phyloP scores from a whole-genome alignment of 2,113 vertebrate species.

The Scolopax mira region DNA sequence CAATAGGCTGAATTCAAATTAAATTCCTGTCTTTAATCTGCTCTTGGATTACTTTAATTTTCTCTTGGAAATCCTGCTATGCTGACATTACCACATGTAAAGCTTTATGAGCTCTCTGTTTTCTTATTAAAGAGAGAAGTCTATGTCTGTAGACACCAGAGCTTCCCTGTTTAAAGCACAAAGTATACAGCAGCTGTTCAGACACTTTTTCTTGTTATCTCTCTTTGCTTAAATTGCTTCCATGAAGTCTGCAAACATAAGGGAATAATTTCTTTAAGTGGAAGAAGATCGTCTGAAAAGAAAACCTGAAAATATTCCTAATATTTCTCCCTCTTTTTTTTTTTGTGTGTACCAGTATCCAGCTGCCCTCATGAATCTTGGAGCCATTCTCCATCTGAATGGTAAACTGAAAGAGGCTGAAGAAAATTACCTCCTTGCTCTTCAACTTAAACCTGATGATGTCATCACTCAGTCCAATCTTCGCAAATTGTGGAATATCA shows the following conservation, averaged over 20 bases:
- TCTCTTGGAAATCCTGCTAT: background rate
- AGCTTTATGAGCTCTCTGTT: slow-evolving; percentile 16
- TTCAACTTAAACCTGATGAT: slow-evolving; percentile 95
- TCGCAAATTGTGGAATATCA: slow-evolving; percentile 98
- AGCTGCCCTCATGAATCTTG: slow-evolving; percentile 97
- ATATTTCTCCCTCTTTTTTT: slow-evolving; percentile 20
- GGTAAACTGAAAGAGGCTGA: slow-evolving; percentile 92
- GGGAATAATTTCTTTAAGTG: slow-evolving; percentile 42
- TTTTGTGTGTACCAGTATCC: slow-evolving; percentile 84
- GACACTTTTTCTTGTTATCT: slow-evolving; percentile 51
- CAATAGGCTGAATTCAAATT: slow-evolving; percentile 16
- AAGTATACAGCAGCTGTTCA: slow-evolving; percentile 30
- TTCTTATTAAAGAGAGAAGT: slow-evolving; percentile 47
- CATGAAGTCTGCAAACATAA: slow-evolving; percentile 25
- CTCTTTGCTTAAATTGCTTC: slow-evolving; percentile 60
- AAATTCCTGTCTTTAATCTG: background rate
- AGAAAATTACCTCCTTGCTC: slow-evolving; percentile 93
- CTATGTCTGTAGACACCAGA: background rate
- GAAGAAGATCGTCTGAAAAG: slow-evolving; percentile 18
- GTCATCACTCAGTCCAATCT: slow-evolving; percentile 97
- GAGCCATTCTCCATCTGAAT: slow-evolving; percentile 98
- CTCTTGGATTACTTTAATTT: slow-evolving; percentile 32
- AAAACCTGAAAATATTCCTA: slow-evolving; percentile 6
- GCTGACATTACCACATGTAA: background rate
- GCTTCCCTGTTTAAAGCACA: slow-evolving; percentile 34